phyloP scores from a whole-genome alignment of 2,113 vertebrate species.

The Cebidichthys violaceus region DNA sequence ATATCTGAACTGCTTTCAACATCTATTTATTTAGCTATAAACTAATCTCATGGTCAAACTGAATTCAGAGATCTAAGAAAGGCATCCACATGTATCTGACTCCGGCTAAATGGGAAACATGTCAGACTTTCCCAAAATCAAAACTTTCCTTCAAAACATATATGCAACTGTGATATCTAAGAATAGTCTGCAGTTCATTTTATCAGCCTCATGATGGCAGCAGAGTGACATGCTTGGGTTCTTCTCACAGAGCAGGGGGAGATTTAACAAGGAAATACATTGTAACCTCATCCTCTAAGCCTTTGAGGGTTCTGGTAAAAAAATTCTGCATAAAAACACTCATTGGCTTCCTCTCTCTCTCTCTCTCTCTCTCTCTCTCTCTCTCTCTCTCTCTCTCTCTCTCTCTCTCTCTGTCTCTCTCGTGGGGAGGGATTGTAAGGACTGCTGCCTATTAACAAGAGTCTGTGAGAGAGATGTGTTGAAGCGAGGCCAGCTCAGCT shows the following conservation, averaged over 20 bases:
- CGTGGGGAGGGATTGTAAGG: conserved; percentile 63
- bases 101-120: neutral
- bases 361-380: conserved; percentile 34
- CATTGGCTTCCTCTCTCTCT: conserved; percentile 32
- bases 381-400: conserved; percentile 38
- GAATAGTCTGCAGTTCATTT: conserved; percentile 9
- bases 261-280: conserved; percentile 73
- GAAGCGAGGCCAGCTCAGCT: conserved; percentile 76
- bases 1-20: neutral
- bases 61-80: neutral
- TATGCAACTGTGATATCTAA: neutral
- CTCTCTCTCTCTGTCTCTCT: conserved; percentile 28
- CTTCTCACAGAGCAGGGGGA: conserved; percentile 8
- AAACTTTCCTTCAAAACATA: neutral
- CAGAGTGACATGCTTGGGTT: conserved; percentile 54
- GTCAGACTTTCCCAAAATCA: neutral
- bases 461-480: conserved; percentile 79
- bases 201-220: conserved; percentile 76
- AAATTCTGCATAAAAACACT: conserved; percentile 65
- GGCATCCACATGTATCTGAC: neutral
- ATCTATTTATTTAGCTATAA: neutral
- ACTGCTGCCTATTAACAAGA: conserved; percentile 76
- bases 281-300: conserved; percentile 73
- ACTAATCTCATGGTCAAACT: neutral
- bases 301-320: conserved; percentile 73